These are phyloP conservation scores for Manacus vitellinus DNA, from an alignment of 2,113 vertebrate species.

Conservation along the genomic window DNA sequence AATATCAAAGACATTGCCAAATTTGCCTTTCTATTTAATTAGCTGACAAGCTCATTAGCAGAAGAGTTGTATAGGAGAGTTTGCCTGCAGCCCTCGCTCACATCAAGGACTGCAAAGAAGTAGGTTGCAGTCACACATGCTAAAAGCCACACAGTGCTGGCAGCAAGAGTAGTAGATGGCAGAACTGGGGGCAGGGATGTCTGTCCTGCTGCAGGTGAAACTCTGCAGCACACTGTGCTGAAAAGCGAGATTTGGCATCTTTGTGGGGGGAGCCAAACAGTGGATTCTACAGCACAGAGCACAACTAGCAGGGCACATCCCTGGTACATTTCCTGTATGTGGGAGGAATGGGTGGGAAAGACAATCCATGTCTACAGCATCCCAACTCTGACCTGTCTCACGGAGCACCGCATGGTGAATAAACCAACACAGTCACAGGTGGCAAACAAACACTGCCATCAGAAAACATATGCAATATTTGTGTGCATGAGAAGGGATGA, in stretches of 20 bases:
- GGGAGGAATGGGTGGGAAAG: neutral
- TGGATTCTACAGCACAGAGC: constrained; percentile 37
- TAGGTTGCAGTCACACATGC: constrained; percentile 38
- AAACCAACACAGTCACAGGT: constrained; percentile 33
- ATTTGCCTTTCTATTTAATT: constrained; percentile 40
- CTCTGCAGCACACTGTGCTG: neutral
- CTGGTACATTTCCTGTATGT: neutral
- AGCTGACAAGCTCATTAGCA: constrained; percentile 54
- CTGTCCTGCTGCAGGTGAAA: constrained; percentile 30
- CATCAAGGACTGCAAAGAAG: constrained; percentile 29
- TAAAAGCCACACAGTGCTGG: constrained; percentile 16
- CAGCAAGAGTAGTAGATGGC: constrained; percentile 5
- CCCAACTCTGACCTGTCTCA: constrained; percentile 68
- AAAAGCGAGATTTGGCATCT: constrained; percentile 4
- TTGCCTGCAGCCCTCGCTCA: constrained; percentile 44
- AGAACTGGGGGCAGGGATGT: neutral
- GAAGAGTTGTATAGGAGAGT: constrained; percentile 15
- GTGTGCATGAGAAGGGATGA: neutral
- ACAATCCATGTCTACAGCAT: constrained; percentile 70
- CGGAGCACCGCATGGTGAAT: constrained; percentile 59
- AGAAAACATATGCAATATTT: constrained; percentile 56
- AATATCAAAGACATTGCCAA: constrained; percentile 50
- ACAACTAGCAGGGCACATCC: constrained; percentile 41
- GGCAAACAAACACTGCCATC: constrained; percentile 66
- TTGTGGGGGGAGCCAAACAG: neutral